Base-by-base conservation (phyloP, 2,888 invertebrate species). In the Coelopa pilipes region DNA sequence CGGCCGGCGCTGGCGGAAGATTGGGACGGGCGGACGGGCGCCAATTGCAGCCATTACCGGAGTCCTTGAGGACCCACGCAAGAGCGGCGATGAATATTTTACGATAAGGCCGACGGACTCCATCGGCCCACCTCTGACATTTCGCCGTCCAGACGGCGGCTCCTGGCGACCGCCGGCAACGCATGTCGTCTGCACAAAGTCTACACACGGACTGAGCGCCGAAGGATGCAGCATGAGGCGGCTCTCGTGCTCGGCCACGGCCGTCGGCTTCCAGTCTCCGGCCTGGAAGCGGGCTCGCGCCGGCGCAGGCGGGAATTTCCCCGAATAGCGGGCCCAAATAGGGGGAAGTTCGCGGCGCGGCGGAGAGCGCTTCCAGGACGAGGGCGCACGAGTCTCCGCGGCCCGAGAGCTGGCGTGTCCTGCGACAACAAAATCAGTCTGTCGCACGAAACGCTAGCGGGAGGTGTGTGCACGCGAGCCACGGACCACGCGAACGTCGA, bases 401-500 rank as follows among this genome's bases (percentile, higher is more conserved):
- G 46, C 46, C 50, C 73, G 75, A 73, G 75, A 69, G 73, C 73
- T 76, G 57, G 57, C 71, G 62, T 73, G 73, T 73, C 75, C 74
- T 73, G 74, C 75, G 74, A 67, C 66, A 74, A 76, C 50, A 74
- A 78, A 76, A 46, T 85, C 81, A 85, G 84, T 85, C 84, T 80
- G 80, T 81, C 79, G 81, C 81, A 81, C 80, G 78, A 80, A 82
- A 82, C 82, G 82, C 81, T 80, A 77, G 80, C 80, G 84, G 79
- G 80, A 79, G 84, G 84, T 82, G 82, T 83, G 82, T 81, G 80
- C 79, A 80, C 82, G 83, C 85, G 83, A 34, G 7, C 84, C 84
- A 62, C 34, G 24, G 24, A 34, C 15, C 15, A 62, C 60, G 60
- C 60, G 60, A 24, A 24, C 53, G n/a, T n/a, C n/a, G n/a, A n/a